Base-by-base conservation (phyloP, 2,888 invertebrate genomes). In the Dryocosmus kuriphilus region DNA sequence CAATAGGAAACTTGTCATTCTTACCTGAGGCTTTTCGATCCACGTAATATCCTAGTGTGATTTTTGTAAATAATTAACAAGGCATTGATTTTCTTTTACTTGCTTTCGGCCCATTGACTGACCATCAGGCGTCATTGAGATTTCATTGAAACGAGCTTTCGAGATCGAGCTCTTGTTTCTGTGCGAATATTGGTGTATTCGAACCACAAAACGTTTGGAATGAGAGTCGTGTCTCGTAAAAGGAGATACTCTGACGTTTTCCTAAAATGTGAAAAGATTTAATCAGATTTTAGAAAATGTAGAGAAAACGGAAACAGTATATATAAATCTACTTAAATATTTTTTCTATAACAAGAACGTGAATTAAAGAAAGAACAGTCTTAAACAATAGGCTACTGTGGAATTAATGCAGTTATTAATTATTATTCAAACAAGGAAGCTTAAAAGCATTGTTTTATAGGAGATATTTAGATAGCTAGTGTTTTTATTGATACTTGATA, bases 161-260 rank as follows among this genome's bases (percentile, higher is more conserved):
- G 94, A 74, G 96, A 95, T 82, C 97, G 94, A 11, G 96, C 95
- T 83, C 96, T 94, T 46, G 96, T 95, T 90, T 98, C 98, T 87
- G 96, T 95, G 83, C 97, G 93, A 76, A 96, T 95, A 83, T 96
- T 96, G 35, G 97, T 97, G 91, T 98, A 98, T 91, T 98, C 98
- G 91, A 98, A 98, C 97, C 97, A 98, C 84, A 98, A 91, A 24
- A 98, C 96, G 91, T 98, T 98, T 35, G 98, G 98, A 90, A 98
- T 98, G 78, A 97, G 92, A 1, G 97, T 97, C 57, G 97, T 97
- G 90, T 98, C 98, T 82, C 98, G 94, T 80, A 98, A 92, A 92
- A 98, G 94, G 80, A 98, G 92, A 91, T 96, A 95, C 92, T 98
- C 98, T 78, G 97, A 96, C 84, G 96, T 92, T 92, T 95, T 96